Evolutionary conservation across 2,888 invertebrate species (phyloP), one percentile per base, ranked within the genome.

Genomic region (Drosophila robusta): DNA sequence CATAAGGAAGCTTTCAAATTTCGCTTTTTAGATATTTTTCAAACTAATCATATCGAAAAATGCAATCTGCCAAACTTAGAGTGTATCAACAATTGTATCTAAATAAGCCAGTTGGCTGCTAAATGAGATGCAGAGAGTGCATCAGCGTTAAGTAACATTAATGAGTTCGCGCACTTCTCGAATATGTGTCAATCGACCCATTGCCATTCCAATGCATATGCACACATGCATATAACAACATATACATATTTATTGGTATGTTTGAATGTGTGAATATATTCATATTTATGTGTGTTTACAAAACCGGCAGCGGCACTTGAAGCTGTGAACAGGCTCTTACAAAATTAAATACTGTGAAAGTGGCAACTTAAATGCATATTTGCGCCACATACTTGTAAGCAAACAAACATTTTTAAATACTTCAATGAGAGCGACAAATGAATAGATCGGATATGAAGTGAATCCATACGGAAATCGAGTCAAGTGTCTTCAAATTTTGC

Each of bases 151-250:
- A 78, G 81, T 60, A 74, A 74, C 64, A 52, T 70, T 78, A 80
- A 80, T 78, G 78, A 80, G 61, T 63, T 56, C 47, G 60, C 64
- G 81, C 81, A 78, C 81, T 78, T 63, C 67, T 74, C 56, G 61
- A 78, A 78, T 67, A 78, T 78, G 65, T 78, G 78, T 78, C 78
- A 80, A 78, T 80, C 61, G 75, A 41, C 49, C 66, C 70, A 70
- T 73, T 77, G 41, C 75, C 75, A 80, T 70, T 71, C 54, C 58
- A 56, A 56, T 50, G 44, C 65, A 69, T 64, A 64, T 69, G 60
- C 68, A 41, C 38, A 32, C 16, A 46, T 46, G 24, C 60, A 18
- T 18, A 18, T 18, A n/a, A n/a, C n/a, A n/a, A n/a, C n/a, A n/a
- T n/a, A n/a, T n/a, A n/a, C n/a, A 18, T 18, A 18, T 18, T 45